A percentile compares a stretch with the other conserved stretches of the same genome.
phyloP scores from a whole-genome alignment of 2,113 vertebrate genomes.

The Tonatia bakeri region DNA sequence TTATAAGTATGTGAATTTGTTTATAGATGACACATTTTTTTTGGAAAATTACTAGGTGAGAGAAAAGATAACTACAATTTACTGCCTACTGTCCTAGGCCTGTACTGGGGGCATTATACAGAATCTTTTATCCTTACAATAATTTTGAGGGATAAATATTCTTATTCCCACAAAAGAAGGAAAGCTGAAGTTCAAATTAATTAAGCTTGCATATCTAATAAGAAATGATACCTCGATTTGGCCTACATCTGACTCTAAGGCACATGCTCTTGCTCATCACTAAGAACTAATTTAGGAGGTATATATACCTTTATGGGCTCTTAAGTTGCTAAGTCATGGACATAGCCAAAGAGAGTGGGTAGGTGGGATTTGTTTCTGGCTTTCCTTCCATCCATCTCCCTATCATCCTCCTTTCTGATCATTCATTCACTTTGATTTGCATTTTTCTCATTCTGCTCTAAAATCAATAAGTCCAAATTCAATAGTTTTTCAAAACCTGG shows the following conservation, averaged over 20 bases:
- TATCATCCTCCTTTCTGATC: not conserved
- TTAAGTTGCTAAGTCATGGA: not conserved
- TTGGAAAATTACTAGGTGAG: not conserved
- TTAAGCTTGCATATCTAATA: not conserved
- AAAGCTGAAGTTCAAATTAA: not conserved
- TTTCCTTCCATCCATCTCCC: not conserved
- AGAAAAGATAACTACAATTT: not conserved
- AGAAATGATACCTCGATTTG: not conserved
- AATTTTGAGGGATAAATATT: not conserved
- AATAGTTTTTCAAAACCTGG: not conserved
- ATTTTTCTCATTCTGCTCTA: constrained; percentile 18
- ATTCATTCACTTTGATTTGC: not conserved
- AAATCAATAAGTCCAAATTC: not conserved
- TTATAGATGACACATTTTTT: not conserved
- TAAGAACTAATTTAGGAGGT: not conserved
- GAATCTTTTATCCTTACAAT: not conserved
- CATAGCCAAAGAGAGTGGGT: not conserved
- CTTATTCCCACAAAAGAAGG: not conserved
- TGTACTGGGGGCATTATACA: not conserved
- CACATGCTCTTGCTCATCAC: not conserved
- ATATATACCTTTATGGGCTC: not conserved
- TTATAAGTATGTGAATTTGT: not conserved
- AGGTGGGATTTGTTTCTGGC: not conserved
- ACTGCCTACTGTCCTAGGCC: not conserved
- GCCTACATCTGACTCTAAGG: not conserved